Percentiles rank a stretch among this genome's conserved stretches.
Evolutionary conservation across 2,888 invertebrate species (phyloP).

Genomic region (Uloborus plumipes): DNA sequence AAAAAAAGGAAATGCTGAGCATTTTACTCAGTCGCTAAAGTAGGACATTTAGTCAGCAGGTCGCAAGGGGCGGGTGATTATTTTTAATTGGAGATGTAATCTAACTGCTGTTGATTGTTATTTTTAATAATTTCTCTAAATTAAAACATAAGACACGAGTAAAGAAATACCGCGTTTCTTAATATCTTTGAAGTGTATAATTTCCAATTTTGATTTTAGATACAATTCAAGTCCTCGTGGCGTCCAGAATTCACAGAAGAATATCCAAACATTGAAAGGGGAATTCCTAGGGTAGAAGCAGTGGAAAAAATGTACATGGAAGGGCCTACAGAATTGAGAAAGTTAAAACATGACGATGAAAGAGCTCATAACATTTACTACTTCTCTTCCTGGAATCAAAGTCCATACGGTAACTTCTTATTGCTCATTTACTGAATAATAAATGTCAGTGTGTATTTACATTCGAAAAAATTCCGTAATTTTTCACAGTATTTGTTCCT

Average conservation of each 20-base stretch:
- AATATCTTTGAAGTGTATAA: background rate
- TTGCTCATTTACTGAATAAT: too few species aligned
- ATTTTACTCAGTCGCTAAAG: too few species aligned
- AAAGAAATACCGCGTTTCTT: background rate
- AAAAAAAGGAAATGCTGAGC: too few species aligned
- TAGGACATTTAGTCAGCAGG: too few species aligned
- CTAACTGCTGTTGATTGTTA: too few species aligned
- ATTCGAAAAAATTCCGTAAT: too few species aligned
- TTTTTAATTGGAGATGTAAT: too few species aligned
- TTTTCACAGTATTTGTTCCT: too few species aligned
- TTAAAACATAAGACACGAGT: too few species aligned
- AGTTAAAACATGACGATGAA: conserved; percentile 23
- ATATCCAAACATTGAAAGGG: background rate
- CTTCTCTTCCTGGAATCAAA: conserved; percentile 52
- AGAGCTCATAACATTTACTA: conserved; percentile 40
- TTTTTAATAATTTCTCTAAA: too few species aligned
- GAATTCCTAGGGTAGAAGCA: conserved; percentile 25
- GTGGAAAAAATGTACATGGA: conserved; percentile 39
- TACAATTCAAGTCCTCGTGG: conserved; percentile 50
- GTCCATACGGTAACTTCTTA: conserved; percentile 45
- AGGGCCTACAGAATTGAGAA: conserved; percentile 34
- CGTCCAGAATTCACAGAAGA: conserved; percentile 12
- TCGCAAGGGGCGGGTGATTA: too few species aligned
- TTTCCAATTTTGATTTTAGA: background rate
- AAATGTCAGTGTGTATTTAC: too few species aligned